These are phyloP conservation scores for Musca domestica DNA, from an alignment of 1,140 invertebrate genomes.

Conservation along the genomic window DNA sequence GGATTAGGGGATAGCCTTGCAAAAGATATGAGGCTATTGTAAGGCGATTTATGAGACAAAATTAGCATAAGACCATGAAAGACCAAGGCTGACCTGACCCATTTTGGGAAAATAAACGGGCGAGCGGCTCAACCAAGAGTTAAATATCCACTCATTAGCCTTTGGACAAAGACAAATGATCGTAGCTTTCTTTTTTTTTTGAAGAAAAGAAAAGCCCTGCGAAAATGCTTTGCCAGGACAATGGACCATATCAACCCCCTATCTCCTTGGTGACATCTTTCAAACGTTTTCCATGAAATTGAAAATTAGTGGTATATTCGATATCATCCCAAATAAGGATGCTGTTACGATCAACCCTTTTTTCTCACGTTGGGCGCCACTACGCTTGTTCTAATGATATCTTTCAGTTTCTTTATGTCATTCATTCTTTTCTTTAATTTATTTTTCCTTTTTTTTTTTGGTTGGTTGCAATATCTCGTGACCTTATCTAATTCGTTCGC, in stretches of 20 bases:
- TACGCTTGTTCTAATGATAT: not conserved
- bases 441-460: not conserved
- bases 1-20: not conserved
- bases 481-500: constrained; percentile 10
- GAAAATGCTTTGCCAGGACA: not conserved
- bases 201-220: not conserved
- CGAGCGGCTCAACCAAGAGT: constrained; percentile 9
- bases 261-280: not conserved
- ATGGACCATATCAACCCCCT: not conserved
- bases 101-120: too few species aligned
- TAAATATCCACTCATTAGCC: constrained; percentile 19
- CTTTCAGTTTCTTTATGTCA: not conserved
- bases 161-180: constrained; percentile 6
- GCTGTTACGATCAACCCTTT: constrained; percentile 9
- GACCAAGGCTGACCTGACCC: not conserved
- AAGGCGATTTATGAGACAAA: constrained; percentile 17
- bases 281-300: constrained; percentile 8
- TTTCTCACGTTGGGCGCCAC: not conserved
- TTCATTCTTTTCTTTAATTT: not conserved
- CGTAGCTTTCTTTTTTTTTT: not conserved
- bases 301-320: constrained; percentile 9
- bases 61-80: constrained; percentile 7
- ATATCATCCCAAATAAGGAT: not conserved
- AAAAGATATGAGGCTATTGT: not conserved
- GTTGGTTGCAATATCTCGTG: not conserved